Conservation (phyloP, 2,888 invertebrate genomes). For the Pegoplata infirma region DNA sequence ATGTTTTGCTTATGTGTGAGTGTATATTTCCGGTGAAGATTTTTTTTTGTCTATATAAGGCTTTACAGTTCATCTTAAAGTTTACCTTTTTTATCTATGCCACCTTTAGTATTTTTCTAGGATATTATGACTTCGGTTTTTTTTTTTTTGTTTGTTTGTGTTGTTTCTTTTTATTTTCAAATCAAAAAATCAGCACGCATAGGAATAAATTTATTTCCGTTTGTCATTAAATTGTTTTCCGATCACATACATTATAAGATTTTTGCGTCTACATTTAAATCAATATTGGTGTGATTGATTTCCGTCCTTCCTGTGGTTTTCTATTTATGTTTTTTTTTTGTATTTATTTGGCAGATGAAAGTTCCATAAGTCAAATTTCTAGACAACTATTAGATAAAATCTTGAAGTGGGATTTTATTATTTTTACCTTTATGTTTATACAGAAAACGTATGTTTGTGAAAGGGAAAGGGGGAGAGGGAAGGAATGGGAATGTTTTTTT, state of each 20-base stretch:
- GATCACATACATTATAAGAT: slow-evolving; percentile 64
- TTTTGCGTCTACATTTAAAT: slow-evolving; percentile 42
- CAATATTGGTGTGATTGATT: slow-evolving; percentile 60
- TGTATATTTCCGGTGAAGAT: background rate
- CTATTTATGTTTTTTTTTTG: slow-evolving; percentile 34
- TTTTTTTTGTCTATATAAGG: slow-evolving; percentile 1
- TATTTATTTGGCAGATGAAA: background rate
- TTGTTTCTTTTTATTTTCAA: slow-evolving; percentile 73
- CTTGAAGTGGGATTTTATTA: background rate
- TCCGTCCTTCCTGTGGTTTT: slow-evolving; percentile 40
- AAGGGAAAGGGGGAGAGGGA: background rate
- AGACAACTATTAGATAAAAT: slow-evolving; percentile 29
- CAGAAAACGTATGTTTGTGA: too few species aligned
- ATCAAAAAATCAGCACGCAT: slow-evolving; percentile 66
- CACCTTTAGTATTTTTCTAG: background rate
- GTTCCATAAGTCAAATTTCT: background rate
- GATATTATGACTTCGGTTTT: background rate
- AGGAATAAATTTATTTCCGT: slow-evolving; percentile 74
- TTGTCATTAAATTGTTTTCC: slow-evolving; percentile 77
- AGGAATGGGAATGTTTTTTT: too few species aligned
- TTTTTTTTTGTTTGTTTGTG: slow-evolving; percentile 24
- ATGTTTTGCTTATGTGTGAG: background rate
- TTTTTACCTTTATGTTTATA: background rate
- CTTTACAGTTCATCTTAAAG: slow-evolving; percentile 26
- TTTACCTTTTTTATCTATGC: slow-evolving; percentile 16